Evolutionary conservation across 1,140 invertebrate genomes (phyloP), one percentile per base, ranked within the genome.

Genomic region (Drosophila azteca): DNA sequence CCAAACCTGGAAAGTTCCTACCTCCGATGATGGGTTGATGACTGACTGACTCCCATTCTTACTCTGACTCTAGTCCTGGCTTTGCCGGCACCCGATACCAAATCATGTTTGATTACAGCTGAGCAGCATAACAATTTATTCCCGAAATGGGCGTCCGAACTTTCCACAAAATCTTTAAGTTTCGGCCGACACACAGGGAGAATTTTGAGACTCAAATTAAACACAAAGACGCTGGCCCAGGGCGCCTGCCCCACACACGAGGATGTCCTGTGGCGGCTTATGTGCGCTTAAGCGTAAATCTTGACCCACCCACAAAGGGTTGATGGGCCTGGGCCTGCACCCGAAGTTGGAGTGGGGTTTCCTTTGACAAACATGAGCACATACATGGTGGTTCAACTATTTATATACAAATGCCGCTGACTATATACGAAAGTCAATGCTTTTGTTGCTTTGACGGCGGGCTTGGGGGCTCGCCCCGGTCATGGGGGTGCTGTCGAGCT

Each of bases 51-150:
- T 70, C 45, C 73, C 65, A 17, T 31, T 57, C 41, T 49, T 61
- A 44, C 78, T 77, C 54, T 39, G 35, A 1, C 11, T 39, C 35
- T 39, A 39, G 35, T 3, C 35, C 35, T 39, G 35, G 11, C 35
- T 39, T 39, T 39, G 11, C 35, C 11, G 35, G 35, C 11, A 39
- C 35, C 35, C 63, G 54, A 67, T 64, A 69, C 60, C 75, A 64
- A 89, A 88, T 88, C 84, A 83, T 79, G 84, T 88, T 88, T 88
- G 83, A 88, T 88, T 88, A 88, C 84, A 89, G 79, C 79, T 84
- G 79, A 89, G 84, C 62, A 74, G 83, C 83, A 88, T 88, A 79
- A 70, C 79, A 89, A 88, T 79, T 82, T 82, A 66, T 54, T 61
- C 65, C 61, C 68, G 43, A 17, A 57, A 55, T 60, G 44, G 51